A percentile compares a stretch with the other conserved stretches of the same genome.
phyloP scores from a whole-genome alignment of 2,797 vertebrate genomes.

The Capromys pilorides region DNA sequence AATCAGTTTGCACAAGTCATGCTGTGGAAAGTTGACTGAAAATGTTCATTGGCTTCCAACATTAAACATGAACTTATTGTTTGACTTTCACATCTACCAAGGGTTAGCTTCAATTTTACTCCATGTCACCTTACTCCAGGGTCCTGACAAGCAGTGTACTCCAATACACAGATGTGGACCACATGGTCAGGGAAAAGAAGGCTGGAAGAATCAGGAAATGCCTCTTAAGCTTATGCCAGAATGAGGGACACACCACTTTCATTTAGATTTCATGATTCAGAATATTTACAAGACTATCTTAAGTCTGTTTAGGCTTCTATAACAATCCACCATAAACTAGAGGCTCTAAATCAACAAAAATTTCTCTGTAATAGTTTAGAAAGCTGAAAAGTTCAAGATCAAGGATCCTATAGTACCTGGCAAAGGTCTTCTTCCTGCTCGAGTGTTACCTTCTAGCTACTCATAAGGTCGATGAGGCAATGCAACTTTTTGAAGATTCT shows the following conservation, averaged over 20 bases:
- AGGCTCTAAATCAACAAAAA: not conserved
- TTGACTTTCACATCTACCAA: not conserved
- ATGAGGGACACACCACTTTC: not conserved
- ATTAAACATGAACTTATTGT: not conserved
- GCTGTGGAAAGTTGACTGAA: not conserved
- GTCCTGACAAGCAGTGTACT: not conserved
- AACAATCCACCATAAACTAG: not conserved
- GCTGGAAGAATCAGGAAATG: not conserved
- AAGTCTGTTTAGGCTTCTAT: not conserved
- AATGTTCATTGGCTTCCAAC: not conserved
- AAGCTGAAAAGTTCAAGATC: not conserved
- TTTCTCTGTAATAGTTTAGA: not conserved
- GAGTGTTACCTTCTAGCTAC: not conserved
- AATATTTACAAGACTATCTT: not conserved
- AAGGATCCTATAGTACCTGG: not conserved
- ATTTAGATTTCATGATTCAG: not conserved
- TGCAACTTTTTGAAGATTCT: not conserved
- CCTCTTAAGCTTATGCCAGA: not conserved
- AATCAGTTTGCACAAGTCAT: not conserved
- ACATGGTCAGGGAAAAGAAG: not conserved
- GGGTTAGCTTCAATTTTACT: not conserved
- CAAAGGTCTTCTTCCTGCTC: not conserved
- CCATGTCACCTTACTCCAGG: not conserved
- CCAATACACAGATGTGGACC: not conserved
- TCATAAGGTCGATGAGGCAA: not conserved